Base-by-base conservation (phyloP, 2,113 vertebrate genomes). In the Gambusia holbrooki region DNA sequence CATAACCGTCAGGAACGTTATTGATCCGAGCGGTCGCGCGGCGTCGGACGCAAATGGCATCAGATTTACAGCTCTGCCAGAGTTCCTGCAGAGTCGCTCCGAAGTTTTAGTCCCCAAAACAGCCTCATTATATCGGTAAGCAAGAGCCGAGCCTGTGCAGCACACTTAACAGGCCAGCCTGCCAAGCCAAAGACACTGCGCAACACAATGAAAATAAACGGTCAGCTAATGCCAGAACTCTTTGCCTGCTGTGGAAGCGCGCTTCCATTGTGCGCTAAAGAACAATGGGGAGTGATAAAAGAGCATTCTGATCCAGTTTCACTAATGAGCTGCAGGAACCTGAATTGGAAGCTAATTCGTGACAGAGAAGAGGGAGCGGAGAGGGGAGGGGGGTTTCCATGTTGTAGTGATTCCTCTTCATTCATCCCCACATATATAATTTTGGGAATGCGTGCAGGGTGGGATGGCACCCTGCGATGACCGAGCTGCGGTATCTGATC, bases 401-500 rank as follows among this genome's bases (percentile, higher is more conserved):
- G 60, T 42, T 80, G 61, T 4, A 33, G 37, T 11, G 42, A 69
- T 51, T 48, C n/a, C 28, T 28, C 48, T 80, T 76, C n/a, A 32
- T 68, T 48, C 66, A n/a, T 79, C 80, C 73, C 14, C 12, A 30
- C 27, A 29, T 33, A 7, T 33, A 33, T 33, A 33, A 2, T 2
- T 30, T n/a, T 58, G n/a, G 51, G 51, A 58, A 82, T 65, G 64
- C 79, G 72, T n/a, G 0, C 48, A 69, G 64, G 62, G 76, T 37
- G 62, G 68, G 63, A 70, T 73, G 74, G 70, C n/a, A 17, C 48
- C 25, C 48, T 25, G 25, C 10, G 22, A 54, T 25, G 48, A 10
- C 51, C 7, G 78, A 87, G 77, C 60, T 28, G 62, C 54, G 87
- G 82, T 78, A 91, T 87, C 77, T 87, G 86, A 91, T 89, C 84